A percentile compares a stretch with the other conserved stretches of the same genome.
These are phyloP conservation scores for Phaetusa simplex DNA, from an alignment of 2,113 vertebrate genomes.

Conservation along the genomic window DNA sequence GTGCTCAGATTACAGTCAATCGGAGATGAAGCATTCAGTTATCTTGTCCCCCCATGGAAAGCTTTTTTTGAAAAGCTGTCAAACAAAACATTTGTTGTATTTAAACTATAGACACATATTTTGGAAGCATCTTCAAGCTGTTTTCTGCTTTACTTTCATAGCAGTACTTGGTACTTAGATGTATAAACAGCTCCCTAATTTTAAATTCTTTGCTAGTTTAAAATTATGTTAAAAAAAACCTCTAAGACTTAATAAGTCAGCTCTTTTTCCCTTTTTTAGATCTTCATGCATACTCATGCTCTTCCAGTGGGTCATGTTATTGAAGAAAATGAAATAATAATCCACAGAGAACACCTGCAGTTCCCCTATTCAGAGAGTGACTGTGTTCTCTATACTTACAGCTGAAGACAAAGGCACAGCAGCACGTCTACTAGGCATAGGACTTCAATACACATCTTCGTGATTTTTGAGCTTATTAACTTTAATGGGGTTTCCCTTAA, in stretches of 20 bases:
- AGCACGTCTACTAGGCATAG: too few species aligned
- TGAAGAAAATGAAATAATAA: not conserved
- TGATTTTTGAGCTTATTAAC: not conserved
- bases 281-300: not conserved
- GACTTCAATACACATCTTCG: not conserved
- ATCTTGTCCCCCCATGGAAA: not conserved
- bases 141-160: not conserved
- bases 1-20: slow-evolving; percentile 76
- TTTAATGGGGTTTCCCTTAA: not conserved
- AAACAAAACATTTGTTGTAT: not conserved
- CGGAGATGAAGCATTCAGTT: not conserved
- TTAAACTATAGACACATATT: not conserved
- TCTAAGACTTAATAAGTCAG: not conserved
- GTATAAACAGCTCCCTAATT: not conserved
- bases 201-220: not conserved
- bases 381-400: not conserved
- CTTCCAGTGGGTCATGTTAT: not conserved
- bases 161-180: not conserved
- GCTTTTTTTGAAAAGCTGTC: not conserved
- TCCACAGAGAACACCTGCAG: not conserved
- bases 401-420: not conserved
- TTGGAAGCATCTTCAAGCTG: not conserved
- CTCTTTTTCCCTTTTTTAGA: not conserved
- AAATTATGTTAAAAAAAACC: not conserved
- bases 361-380: not conserved